Percentiles rank a stretch among this genome's conserved stretches.
These are phyloP conservation scores for Heteractis magnifica DNA, from an alignment of 92 coral and sea anemone species.

Conservation along the genomic window DNA sequence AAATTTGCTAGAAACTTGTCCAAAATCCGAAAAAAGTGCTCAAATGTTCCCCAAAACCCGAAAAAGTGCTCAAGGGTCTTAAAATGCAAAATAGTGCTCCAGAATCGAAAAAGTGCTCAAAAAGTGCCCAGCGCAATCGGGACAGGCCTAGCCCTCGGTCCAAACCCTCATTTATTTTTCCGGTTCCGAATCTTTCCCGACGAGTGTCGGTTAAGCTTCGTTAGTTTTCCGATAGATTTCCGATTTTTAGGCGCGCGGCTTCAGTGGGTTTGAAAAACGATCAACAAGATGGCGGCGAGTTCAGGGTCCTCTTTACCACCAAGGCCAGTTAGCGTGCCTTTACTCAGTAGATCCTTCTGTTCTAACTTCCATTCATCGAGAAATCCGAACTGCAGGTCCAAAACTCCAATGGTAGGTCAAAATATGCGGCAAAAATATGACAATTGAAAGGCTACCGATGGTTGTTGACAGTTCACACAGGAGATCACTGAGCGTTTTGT, in stretches of 20 bases:
- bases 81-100: no score
- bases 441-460: neutral
- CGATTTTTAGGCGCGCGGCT: constrained; percentile 90
- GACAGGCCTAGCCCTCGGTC: no score
- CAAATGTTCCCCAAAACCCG: no score
- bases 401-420: constrained; percentile 77
- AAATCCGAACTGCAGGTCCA: constrained; percentile 58
- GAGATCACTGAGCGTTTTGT: constrained; percentile 2
- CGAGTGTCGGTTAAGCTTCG: neutral
- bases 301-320: constrained; percentile 79
- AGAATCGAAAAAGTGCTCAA: no score
- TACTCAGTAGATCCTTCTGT: constrained; percentile 75
- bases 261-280: constrained; percentile 60
- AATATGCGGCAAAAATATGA: neutral
- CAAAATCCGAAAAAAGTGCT: no score
- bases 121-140: no score
- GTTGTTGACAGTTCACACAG: constrained; percentile 11
- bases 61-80: no score
- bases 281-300: constrained; percentile 88
- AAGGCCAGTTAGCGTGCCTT: constrained; percentile 92
- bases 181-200: constrained; percentile 17
- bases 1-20: no score
- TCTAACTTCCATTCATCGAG: constrained; percentile 58
- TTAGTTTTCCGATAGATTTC: constrained; percentile 47
- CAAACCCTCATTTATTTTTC: neutral